Base-by-base conservation (phyloP, 2,888 invertebrate species). In the Achlya flavicornis region DNA sequence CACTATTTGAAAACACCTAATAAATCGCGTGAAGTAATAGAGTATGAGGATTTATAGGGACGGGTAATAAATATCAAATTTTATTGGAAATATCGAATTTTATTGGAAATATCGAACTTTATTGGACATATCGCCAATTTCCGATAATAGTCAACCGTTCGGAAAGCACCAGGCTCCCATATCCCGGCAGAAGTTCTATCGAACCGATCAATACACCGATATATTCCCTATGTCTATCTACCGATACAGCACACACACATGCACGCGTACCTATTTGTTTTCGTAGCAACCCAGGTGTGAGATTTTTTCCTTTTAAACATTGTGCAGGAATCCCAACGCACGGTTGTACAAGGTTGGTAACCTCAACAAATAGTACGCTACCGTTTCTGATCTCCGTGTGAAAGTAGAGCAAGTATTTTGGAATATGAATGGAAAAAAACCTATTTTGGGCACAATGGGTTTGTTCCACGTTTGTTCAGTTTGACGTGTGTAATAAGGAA, bases 141-240 rank as follows among this genome's bases (percentile, higher is more conserved):
- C 87, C 92, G 85, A 93, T 93, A 92, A 89, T 89, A 89, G 88
- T 87, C 81, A 85, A 86, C 83, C 86, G 90, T 90, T 93, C 90
- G 91, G 85, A 90, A 92, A 91, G 76, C 84, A 93, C 92, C 77
- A 91, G 90, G 92, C 64, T 41, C 62, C 14, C 88, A 93, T 81
- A 72, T 76, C 66, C 16, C 8, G 26, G 46, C 12, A 72, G 70
- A 85, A 87, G 87, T 67, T 83, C 74, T 83, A 81, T 85, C 90
- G 92, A 93, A 90, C 82, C 81, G 88, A 90, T 91, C 91, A 84
- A 92, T 91, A 89, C 73, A 66, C 77, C 81, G 71, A 85, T 79
- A 85, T 79, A 77, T 67, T 67, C 64, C 72, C 67, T 73, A 63
- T 61, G 19, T 48, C 33, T 72, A 71, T 48, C 19, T 72, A 38